phyloP scores from a whole-genome alignment of 2,113 vertebrate genomes.

The Cynoglossus semilaevis region DNA sequence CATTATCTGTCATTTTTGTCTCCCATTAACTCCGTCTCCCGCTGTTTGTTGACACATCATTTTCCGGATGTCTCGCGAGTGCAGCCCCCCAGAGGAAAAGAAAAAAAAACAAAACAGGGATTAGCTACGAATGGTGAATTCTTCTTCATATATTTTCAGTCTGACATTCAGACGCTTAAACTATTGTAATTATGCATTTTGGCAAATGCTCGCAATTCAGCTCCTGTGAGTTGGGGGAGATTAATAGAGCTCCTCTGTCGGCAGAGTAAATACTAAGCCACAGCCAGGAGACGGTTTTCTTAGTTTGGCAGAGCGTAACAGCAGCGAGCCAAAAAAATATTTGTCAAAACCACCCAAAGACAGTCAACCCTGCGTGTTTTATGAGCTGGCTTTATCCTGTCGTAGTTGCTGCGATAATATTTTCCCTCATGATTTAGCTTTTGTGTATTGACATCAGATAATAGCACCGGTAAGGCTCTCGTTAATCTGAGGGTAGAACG shows the following conservation, averaged over 20 bases:
- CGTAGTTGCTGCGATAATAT: neutral
- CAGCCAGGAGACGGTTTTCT: neutral
- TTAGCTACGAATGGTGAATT: neutral
- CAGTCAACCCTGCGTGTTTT: neutral
- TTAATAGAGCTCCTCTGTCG: neutral
- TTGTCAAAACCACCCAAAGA: neutral
- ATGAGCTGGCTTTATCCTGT: neutral
- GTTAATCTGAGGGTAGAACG: neutral
- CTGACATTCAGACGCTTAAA: neutral
- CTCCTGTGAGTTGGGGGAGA: neutral
- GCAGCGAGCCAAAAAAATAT: neutral
- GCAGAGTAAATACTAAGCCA: neutral
- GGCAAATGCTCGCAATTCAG: neutral
- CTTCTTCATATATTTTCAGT: neutral
- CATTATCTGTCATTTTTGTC: constrained; percentile 46
- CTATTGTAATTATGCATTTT: neutral
- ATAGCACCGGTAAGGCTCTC: neutral
- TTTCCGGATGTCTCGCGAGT: constrained; percentile 33
- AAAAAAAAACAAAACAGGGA: neutral
- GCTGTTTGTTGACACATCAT: constrained; percentile 43
- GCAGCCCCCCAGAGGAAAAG: constrained; percentile 14
- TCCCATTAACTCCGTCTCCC: constrained; percentile 35
- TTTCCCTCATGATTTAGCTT: neutral
- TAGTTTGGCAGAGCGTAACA: neutral
- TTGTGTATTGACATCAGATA: neutral